Evolutionary conservation across 2,113 vertebrate species (phyloP).

Genomic region (Scopus umbretta): DNA sequence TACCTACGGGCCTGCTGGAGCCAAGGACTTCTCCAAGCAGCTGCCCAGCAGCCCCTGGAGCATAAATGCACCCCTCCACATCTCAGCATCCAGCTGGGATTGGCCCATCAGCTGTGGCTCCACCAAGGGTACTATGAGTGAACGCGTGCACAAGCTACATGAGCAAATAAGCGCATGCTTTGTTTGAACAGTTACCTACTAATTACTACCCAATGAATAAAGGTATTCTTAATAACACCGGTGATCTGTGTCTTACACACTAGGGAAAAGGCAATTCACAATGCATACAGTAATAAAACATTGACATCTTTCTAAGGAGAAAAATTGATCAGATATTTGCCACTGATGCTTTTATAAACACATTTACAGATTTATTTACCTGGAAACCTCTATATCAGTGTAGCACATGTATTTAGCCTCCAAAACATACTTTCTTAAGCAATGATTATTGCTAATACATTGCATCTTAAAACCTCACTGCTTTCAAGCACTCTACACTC

Average conservation of each 20-base stretch:
- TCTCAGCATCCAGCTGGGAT: neutral
- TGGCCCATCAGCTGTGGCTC: neutral
- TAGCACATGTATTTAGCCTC: neutral
- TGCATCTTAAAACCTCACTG: neutral
- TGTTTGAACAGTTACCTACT: neutral
- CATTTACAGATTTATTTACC: neutral
- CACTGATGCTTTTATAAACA: neutral
- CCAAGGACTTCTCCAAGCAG: neutral
- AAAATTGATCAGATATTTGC: neutral
- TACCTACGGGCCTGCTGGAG: neutral
- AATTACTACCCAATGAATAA: neutral
- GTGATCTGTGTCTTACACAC: neutral
- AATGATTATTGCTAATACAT: neutral
- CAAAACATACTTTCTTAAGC: neutral
- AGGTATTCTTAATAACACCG: neutral
- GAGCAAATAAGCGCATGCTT: neutral
- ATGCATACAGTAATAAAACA: neutral
- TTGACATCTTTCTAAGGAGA: neutral
- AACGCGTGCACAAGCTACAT: accelerated
- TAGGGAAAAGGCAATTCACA: neutral
- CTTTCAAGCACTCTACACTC: neutral
- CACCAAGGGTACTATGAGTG: neutral
- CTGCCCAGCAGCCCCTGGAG: neutral
- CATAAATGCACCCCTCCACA: neutral
- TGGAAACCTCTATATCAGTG: neutral